These are phyloP conservation scores for Caradrina clavipalpis DNA, from an alignment of 2,888 invertebrate species.

Conservation along the genomic window DNA sequence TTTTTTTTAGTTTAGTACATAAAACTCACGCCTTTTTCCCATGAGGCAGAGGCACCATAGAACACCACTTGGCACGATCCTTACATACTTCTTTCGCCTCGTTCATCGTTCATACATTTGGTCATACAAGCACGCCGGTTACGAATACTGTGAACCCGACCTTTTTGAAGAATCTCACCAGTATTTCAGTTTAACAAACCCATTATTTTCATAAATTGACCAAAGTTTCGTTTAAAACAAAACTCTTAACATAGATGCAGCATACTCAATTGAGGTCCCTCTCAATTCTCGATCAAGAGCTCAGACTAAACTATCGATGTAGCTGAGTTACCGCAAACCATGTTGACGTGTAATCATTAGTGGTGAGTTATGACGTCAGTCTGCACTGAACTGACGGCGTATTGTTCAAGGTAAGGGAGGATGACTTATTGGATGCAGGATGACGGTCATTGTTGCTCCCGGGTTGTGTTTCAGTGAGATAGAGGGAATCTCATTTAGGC, in stretches of 20 bases:
- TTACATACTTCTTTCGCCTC: too few relatives aligned
- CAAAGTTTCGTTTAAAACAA: background rate
- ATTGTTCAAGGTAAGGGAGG: slow-evolving; percentile 50
- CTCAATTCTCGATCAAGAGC: slow-evolving; percentile 20
- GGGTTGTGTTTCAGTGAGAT: background rate
- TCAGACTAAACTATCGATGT: slow-evolving; percentile 32
- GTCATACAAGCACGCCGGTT: too few relatives aligned
- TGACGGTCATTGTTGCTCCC: slow-evolving; percentile 19
- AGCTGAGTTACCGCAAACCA: slow-evolving; percentile 8
- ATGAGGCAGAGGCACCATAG: too few relatives aligned
- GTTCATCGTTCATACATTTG: too few relatives aligned
- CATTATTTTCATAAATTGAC: too few relatives aligned
- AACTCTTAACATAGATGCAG: background rate
- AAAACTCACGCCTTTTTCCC: too few relatives aligned
- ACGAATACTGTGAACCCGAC: too few relatives aligned
- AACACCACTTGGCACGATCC: too few relatives aligned
- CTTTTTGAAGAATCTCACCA: too few relatives aligned
- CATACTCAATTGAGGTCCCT: slow-evolving; percentile 6
- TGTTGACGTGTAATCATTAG: slow-evolving; percentile 60
- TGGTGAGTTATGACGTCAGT: slow-evolving; percentile 64
- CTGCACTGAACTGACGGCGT: slow-evolving; percentile 31
- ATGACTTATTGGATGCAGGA: slow-evolving; percentile 48
- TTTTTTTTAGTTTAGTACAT: too few relatives aligned
- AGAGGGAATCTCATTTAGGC: background rate
- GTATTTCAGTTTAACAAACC: too few relatives aligned